These are phyloP conservation scores for Muricea muricata DNA, from an alignment of 92 coral and sea anemone genomes.

Conservation along the genomic window DNA sequence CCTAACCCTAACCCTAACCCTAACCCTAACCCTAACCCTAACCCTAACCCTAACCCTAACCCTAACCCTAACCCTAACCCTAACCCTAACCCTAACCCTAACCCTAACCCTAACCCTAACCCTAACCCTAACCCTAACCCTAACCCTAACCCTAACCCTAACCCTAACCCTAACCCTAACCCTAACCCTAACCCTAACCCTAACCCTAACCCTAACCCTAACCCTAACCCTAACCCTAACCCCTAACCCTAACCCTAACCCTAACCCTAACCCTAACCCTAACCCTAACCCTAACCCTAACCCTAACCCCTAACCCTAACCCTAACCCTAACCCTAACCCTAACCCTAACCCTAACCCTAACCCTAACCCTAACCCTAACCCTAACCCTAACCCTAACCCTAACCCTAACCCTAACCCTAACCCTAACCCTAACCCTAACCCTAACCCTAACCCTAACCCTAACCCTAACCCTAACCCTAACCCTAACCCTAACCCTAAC, in stretches of 20 bases:
- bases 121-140: constrained; percentile 48
- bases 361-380: constrained; percentile 60
- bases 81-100: constrained; percentile 61
- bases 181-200: constrained; percentile 58
- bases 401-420: constrained; percentile 50
- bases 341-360: constrained; percentile 54
- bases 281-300: constrained; percentile 56
- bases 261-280: constrained; percentile 55
- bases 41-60: constrained; percentile 59
- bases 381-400: constrained; percentile 58
- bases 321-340: constrained; percentile 62
- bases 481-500: constrained; percentile 47
- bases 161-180: constrained; percentile 59
- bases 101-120: constrained; percentile 61
- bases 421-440: constrained; percentile 56
- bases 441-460: constrained; percentile 57
- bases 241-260: too few species aligned
- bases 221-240: constrained; percentile 55
- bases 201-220: constrained; percentile 57
- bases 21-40: constrained; percentile 33
- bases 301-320: too few species aligned
- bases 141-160: constrained; percentile 58
- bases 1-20: constrained; percentile 42
- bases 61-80: constrained; percentile 62
- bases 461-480: constrained; percentile 48